Base-by-base conservation (phyloP, 2,113 vertebrate genomes). In the Propithecus coquereli region DNA sequence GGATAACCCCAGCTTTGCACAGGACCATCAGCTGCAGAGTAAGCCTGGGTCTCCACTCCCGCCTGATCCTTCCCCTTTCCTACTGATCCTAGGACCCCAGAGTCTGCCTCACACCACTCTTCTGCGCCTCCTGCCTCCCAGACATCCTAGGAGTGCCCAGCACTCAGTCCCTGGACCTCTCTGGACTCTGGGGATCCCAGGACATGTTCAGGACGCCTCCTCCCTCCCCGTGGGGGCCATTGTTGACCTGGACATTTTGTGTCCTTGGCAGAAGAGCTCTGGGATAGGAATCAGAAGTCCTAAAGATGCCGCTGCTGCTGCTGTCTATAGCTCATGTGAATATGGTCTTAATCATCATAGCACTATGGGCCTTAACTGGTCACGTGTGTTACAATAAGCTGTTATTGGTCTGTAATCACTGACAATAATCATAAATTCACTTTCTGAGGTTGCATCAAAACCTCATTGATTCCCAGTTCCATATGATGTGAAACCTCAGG, bases 1-100 rank as follows among this genome's bases (percentile, higher is more conserved):
- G 98, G 98, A 98, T 92, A 98, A 98, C 83, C 98, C 98, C 94
- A 98, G 98, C 94, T 98, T 98, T 98, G 98, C 98, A 68, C 98
- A 98, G 95, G 98, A 98, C 90, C 98, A 98, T 94, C 98, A 98
- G 54, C 94, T 98, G 63, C 98, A 98, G 97, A 98, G 98, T 98
- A 96, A 98, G 98, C 98, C 52, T 27, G 4, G 30, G 54, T 89
- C 77, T 65, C 85, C 13, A 14, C n/a, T 88, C 13, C 25, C 6
- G 2, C 52, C 23, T 70, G 3, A 25, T 47, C 71, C 37, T 59
- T 77, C 63, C 79, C 34, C 12, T 70, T 63, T 54, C 18, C 16
- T 73, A 37, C 9, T 61, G 81, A 30, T 63, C 12, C 68, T 52
- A 73, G 84, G 50, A 47, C 59, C 50, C 82, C 34, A 59, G 34